Percentiles rank a stretch among this genome's conserved stretches.
Evolutionary conservation across 2,888 invertebrate genomes (phyloP).

Genomic region (Orthosia incerta): DNA sequence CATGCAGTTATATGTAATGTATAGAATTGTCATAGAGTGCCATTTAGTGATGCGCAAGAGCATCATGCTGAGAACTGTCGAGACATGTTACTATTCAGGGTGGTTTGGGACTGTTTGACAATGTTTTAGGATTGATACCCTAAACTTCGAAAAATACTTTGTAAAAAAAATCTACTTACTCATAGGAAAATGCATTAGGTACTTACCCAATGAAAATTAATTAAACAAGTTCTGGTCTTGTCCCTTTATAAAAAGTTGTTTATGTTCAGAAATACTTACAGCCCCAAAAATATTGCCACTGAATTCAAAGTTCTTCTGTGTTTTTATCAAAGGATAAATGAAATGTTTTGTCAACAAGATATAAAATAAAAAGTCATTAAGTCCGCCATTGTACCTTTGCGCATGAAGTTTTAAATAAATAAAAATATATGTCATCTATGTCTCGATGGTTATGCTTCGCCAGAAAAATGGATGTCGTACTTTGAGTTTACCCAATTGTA

Average conservation of each 20-base stretch:
- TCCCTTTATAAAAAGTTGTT: neutral
- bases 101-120: neutral
- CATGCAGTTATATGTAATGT: conserved; percentile 67
- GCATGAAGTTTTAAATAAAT: too few species aligned
- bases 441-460: conserved; percentile 27
- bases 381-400: too few species aligned
- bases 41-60: conserved; percentile 66
- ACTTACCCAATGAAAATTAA: neutral
- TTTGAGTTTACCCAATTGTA: conserved; percentile 5
- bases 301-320: conserved; percentile 9
- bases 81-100: conserved; percentile 21
- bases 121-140: neutral
- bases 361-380: too few species aligned
- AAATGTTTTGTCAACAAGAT: conserved; percentile 24
- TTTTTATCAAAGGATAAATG: conserved; percentile 10
- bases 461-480: conserved; percentile 29
- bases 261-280: neutral
- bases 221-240: neutral
- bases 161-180: neutral
- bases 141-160: too few species aligned
- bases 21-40: conserved; percentile 73
- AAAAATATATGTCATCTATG: neutral
- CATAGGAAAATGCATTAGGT: too few species aligned
- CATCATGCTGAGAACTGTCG: conserved; percentile 29
- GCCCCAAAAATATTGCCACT: neutral